phyloP scores from a whole-genome alignment of 2,888 invertebrate species.

The Tineola bisselliella region DNA sequence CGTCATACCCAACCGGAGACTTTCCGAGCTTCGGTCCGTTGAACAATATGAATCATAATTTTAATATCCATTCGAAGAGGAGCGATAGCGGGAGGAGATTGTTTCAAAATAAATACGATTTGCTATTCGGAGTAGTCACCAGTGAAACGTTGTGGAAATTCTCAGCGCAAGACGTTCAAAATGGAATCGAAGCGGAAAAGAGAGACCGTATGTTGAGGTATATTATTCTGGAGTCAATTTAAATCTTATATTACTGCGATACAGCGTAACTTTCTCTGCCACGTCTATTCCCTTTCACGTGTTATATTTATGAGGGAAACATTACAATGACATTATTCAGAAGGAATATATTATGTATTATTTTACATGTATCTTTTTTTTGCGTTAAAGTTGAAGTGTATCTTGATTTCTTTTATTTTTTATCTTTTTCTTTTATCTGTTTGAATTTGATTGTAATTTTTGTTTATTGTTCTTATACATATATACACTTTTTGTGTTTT shows the following conservation, averaged over 20 bases:
- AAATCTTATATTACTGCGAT: background rate
- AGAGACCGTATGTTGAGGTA: conserved; percentile 81
- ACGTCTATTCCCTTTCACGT: background rate
- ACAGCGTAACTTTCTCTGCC: background rate
- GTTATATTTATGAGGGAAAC: background rate
- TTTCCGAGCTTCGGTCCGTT: conserved; percentile 71
- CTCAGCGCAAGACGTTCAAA: conserved; percentile 82
- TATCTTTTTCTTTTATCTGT: background rate
- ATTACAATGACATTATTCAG: conserved; percentile 8
- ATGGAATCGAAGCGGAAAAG: conserved; percentile 88
- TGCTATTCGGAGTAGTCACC: conserved; percentile 91
- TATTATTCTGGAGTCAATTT: background rate
- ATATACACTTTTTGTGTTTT: background rate
- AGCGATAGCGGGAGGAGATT: conserved; percentile 70
- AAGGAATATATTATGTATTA: background rate
- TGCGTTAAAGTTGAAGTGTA: background rate
- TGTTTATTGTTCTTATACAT: background rate
- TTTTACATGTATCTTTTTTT: background rate
- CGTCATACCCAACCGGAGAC: conserved; percentile 74
- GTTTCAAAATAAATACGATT: conserved; percentile 77
- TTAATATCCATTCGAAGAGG: conserved; percentile 68
- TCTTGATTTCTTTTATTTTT: conserved; percentile 1
- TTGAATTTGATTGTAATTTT: background rate
- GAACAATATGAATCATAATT: conserved; percentile 60
- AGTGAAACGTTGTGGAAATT: conserved; percentile 94